A percentile compares a stretch with the other conserved stretches of the same genome.
These are phyloP conservation scores for Falcunculus frontatus DNA, from an alignment of 2,113 vertebrate species.

Conservation along the genomic window DNA sequence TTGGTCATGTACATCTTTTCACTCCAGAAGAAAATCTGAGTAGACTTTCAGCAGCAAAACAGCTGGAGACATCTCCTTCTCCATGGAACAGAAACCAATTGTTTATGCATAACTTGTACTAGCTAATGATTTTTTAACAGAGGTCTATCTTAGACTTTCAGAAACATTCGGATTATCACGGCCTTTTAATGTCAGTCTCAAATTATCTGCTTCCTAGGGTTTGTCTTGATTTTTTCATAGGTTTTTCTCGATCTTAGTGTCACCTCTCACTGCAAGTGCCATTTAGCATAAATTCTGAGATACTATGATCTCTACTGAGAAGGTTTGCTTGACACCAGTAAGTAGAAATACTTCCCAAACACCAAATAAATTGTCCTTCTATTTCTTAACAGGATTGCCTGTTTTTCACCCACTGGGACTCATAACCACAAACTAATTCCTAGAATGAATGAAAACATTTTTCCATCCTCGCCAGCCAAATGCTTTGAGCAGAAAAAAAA, in stretches of 20 bases:
- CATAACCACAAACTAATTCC: neutral
- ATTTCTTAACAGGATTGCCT: neutral
- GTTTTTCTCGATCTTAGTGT: neutral
- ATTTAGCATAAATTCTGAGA: neutral
- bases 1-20: neutral
- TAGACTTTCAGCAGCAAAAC: neutral
- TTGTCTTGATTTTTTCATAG: neutral
- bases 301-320: neutral
- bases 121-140: neutral
- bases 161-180: neutral
- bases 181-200: neutral
- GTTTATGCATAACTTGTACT: neutral
- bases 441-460: neutral
- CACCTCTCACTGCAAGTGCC: neutral
- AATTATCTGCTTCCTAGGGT: neutral
- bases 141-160: neutral
- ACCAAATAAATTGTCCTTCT: neutral
- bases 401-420: neutral
- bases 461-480: neutral
- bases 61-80: neutral
- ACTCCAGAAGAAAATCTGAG: neutral
- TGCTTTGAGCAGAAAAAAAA: neutral
- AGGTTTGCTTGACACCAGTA: neutral
- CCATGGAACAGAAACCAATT: neutral
- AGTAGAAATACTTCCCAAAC: neutral